A percentile compares a stretch with the other conserved stretches of the same genome.
Conservation (phyloP, 2,797 vertebrate species). For the Spea hammondii region DNA sequence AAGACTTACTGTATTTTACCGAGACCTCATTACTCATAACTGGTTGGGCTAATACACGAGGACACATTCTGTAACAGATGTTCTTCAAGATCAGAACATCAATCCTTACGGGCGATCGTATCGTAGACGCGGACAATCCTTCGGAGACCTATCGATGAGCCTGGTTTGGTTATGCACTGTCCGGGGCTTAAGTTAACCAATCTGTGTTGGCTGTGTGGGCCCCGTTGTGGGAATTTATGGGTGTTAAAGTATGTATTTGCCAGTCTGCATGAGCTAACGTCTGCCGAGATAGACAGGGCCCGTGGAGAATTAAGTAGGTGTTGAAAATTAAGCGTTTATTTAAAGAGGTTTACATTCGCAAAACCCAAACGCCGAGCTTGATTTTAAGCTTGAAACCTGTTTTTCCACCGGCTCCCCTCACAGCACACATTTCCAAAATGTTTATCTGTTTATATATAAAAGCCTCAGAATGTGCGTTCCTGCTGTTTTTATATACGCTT, state of each 20-base stretch:
- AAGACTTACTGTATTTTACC: background rate
- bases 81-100: background rate
- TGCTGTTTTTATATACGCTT: too few relatives aligned
- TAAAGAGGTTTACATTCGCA: constrained; percentile 53
- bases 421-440: background rate
- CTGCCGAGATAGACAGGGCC: constrained; percentile 55
- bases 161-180: background rate
- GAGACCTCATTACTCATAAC: background rate
- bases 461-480: background rate
- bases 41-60: background rate
- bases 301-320: constrained; percentile 65
- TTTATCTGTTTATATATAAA: background rate
- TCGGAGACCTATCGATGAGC: background rate
- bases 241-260: constrained; percentile 56
- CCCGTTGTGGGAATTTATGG: constrained; percentile 31
- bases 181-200: background rate
- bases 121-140: background rate
- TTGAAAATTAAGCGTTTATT: constrained; percentile 64
- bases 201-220: background rate
- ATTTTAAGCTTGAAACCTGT: background rate
- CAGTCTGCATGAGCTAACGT: constrained; percentile 63
- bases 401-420: background rate
- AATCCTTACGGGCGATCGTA: background rate
- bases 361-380: constrained; percentile 32
- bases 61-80: background rate